A percentile compares a stretch with the other conserved stretches of the same genome.
Conservation (phyloP, 2,797 vertebrate species). For the Sardinella longiceps region DNA sequence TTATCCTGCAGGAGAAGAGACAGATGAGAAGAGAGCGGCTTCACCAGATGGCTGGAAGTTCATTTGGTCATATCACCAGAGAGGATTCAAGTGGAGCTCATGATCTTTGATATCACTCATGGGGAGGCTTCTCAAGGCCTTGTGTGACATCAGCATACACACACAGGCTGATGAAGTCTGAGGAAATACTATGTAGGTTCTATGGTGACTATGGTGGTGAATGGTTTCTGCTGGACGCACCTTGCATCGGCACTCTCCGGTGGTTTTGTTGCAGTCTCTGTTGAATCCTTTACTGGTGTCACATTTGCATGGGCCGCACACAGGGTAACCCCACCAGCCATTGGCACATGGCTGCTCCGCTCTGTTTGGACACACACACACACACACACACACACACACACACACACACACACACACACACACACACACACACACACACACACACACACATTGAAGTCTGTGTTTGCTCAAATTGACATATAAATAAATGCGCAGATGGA, state of each 20-base stretch:
- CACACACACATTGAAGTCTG: neutral
- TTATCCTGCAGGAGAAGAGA: conserved; percentile 73
- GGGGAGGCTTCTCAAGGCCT: no score
- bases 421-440: neutral
- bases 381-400: conserved; percentile 13
- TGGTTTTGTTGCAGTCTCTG: conserved; percentile 88
- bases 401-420: conserved; percentile 9
- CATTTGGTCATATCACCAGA: no score
- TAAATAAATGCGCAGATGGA: neutral
- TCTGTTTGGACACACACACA: conserved; percentile 61
- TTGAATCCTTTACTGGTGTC: conserved; percentile 84
- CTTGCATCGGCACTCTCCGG: conserved; percentile 85
- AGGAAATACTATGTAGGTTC: neutral
- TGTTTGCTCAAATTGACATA: neutral
- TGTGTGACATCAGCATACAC: no score
- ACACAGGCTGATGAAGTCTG: no score
- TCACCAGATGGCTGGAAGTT: neutral
- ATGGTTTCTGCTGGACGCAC: conserved; percentile 62
- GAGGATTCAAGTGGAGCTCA: no score
- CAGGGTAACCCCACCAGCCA: conserved; percentile 88
- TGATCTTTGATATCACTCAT: no score
- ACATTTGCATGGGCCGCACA: conserved; percentile 87
- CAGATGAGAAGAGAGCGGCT: neutral
- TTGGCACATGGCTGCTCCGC: conserved; percentile 82
- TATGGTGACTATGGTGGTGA: no score